Percentiles rank a stretch among this genome's conserved stretches.
phyloP scores from a whole-genome alignment of 2,888 invertebrate species.

The Schizaphis graminum region DNA sequence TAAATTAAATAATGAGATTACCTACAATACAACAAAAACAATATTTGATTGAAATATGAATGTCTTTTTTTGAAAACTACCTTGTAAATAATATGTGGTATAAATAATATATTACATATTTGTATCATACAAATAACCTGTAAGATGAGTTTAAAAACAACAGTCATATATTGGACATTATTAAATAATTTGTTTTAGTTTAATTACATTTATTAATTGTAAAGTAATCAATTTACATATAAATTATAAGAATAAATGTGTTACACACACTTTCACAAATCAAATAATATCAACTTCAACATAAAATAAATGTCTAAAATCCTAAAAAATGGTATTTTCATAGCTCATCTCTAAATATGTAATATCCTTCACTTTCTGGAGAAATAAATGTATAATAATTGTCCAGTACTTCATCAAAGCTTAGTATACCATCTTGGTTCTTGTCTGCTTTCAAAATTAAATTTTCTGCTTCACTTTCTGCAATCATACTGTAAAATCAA shows the following conservation, averaged over 20 bases:
- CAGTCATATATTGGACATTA: neutral
- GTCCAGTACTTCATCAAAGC: slow-evolving; percentile 84
- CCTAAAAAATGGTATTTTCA: slow-evolving; percentile 70
- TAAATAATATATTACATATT: neutral
- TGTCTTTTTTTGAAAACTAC: slow-evolving; percentile 1
- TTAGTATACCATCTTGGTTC: slow-evolving; percentile 83
- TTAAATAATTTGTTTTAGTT: neutral
- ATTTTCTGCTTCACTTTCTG: slow-evolving; percentile 90
- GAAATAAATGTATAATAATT: slow-evolving; percentile 93
- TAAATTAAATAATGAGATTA: neutral
- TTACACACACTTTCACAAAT: neutral
- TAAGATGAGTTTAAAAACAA: neutral
- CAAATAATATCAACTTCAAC: neutral
- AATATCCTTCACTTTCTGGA: slow-evolving; percentile 76
- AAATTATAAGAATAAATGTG: neutral
- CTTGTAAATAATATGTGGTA: neutral
- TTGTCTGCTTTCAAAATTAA: slow-evolving; percentile 89
- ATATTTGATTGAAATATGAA: neutral
- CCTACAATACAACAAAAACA: neutral
- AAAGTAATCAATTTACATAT: neutral
- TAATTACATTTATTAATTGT: neutral
- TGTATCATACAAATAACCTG: neutral
- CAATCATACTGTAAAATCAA: slow-evolving; percentile 79
- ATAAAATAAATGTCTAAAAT: neutral
- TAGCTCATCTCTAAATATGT: slow-evolving; percentile 85